Conservation (phyloP, 2,888 invertebrate species). For the Brachypterus glaber region DNA sequence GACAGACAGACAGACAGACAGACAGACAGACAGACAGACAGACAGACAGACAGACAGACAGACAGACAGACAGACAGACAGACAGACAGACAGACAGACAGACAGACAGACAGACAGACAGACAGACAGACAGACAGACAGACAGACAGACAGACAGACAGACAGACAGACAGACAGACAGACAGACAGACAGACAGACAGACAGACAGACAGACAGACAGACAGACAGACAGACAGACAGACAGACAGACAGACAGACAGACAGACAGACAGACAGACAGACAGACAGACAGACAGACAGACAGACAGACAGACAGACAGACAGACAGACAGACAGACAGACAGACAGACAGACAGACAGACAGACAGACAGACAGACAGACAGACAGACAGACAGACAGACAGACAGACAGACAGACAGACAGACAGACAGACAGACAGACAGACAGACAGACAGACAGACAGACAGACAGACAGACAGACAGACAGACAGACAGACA, state of each 20-base stretch:
- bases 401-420: too few species aligned
- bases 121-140: slow-evolving; percentile 35
- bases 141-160: slow-evolving; percentile 18
- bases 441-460: too few species aligned
- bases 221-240: slow-evolving; percentile 9
- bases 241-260: slow-evolving; percentile 1
- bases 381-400: too few species aligned
- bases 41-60: slow-evolving; percentile 1
- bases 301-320: too few species aligned
- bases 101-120: slow-evolving; percentile 14
- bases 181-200: slow-evolving; percentile 20
- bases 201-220: slow-evolving; percentile 18
- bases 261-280: too few species aligned
- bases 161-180: slow-evolving; percentile 20
- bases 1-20: slow-evolving; percentile 1
- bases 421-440: too few species aligned
- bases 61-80: slow-evolving; percentile 1
- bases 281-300: too few species aligned
- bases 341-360: too few species aligned
- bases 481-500: too few species aligned
- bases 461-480: too few species aligned
- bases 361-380: too few species aligned
- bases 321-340: too few species aligned
- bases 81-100: slow-evolving; percentile 1
- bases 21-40: slow-evolving; percentile 1